These are phyloP conservation scores for Ceramica pisi DNA, from an alignment of 2,888 invertebrate species.

Conservation along the genomic window DNA sequence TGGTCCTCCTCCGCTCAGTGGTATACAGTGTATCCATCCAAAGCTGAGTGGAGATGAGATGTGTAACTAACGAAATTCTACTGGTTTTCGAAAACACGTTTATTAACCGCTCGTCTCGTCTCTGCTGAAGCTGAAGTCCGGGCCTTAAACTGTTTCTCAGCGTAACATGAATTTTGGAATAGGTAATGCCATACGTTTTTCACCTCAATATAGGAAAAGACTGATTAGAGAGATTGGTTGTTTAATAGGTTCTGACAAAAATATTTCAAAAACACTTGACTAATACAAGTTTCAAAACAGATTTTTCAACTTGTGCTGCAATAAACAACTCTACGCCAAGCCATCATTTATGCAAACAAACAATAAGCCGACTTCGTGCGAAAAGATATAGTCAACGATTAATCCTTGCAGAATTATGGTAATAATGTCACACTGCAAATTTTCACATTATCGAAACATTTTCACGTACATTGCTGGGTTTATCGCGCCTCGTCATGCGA, in stretches of 20 bases:
- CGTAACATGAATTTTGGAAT: background rate
- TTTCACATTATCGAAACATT: constrained; percentile 74
- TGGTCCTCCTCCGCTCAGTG: no score
- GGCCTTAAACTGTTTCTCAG: background rate
- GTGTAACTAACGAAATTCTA: no score
- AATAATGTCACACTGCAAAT: constrained; percentile 72
- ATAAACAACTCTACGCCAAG: background rate
- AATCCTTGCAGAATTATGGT: constrained; percentile 62
- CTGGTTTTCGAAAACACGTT: no score
- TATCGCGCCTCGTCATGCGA: constrained; percentile 68
- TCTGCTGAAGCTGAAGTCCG: no score
- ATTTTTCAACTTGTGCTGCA: background rate
- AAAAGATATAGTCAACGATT: constrained; percentile 56
- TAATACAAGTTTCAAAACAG: background rate
- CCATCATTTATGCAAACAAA: constrained; percentile 32
- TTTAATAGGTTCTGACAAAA: no score
- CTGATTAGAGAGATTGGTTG: no score
- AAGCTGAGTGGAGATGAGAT: no score
- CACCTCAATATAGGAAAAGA: background rate
- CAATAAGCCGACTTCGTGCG: constrained; percentile 33
- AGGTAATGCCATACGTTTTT: background rate
- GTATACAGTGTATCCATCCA: no score
- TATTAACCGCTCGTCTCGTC: no score
- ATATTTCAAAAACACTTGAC: background rate
- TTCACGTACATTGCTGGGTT: constrained; percentile 66